phyloP scores from a whole-genome alignment of 2,888 invertebrate genomes.

The Glaucopsyche alexis region DNA sequence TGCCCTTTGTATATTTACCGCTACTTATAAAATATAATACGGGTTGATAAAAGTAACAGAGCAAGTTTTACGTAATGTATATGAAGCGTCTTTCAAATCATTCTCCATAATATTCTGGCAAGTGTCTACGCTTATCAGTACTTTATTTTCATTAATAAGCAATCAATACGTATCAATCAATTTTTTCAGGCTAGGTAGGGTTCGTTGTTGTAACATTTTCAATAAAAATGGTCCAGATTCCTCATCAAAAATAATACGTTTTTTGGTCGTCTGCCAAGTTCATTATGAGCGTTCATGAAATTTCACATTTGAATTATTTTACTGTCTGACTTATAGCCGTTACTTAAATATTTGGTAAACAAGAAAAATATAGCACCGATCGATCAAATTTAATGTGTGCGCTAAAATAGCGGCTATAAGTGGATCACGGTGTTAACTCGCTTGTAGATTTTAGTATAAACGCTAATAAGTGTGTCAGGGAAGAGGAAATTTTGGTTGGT shows the following conservation, averaged over 20 bases:
- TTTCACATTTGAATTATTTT: constrained; percentile 81
- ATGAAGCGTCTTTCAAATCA: background rate
- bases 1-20: background rate
- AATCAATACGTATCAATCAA: constrained; percentile 48
- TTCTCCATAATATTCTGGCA: constrained; percentile 11
- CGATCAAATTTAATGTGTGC: constrained; percentile 76
- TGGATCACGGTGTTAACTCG: constrained; percentile 53
- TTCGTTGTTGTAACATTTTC: constrained; percentile 70
- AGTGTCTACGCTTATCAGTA: constrained; percentile 9
- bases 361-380: constrained; percentile 78
- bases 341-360: constrained; percentile 81
- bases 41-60: background rate
- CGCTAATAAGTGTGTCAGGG: constrained; percentile 15
- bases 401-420: constrained; percentile 71
- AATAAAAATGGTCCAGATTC: constrained; percentile 81
- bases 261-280: constrained; percentile 79
- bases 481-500: background rate
- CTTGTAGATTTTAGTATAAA: constrained; percentile 3
- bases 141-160: constrained; percentile 4
- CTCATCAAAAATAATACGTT: constrained; percentile 80
- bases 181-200: constrained; percentile 6
- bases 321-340: constrained; percentile 79
- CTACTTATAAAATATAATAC: background rate
- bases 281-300: constrained; percentile 81
- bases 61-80: background rate